Base-by-base conservation (phyloP, 2,797 vertebrate genomes). In the Sternarchorhynchus goeldii region DNA sequence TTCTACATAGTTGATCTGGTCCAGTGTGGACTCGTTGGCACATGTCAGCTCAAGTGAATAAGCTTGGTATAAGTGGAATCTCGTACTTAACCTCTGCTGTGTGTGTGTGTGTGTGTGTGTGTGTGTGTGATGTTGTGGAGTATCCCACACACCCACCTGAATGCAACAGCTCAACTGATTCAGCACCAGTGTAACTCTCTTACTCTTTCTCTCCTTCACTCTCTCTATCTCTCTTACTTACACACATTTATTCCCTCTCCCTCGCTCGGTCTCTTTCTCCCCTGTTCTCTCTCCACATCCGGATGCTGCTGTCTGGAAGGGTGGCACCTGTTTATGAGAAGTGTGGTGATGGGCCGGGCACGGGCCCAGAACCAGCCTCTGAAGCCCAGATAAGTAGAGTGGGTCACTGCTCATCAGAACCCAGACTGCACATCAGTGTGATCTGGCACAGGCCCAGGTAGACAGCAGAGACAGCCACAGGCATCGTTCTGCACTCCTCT, bases 341-440 rank as follows among this genome's bases (percentile, higher is more conserved):
- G 60, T 32, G 25, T n/a, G 39, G 39, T 14, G 21, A 64, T 21
- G 32, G 73, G 72, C 73, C 25, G 57, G 65, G 81, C 81, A 55
- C 25, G 56, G 77, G 78, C 78, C 81, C 78, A 29, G 83, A 83
- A 88, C 83, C 84, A 84, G 84, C 81, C 85, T 85, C 81, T 81
- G 82, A 85, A 80, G 67, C 79, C 31, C 73, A 36, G 80, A 80
- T 79, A 85, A 87, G 86, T 85, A 80, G 75, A 83, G 76, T 60
- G 80, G 87, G 87, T 88, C 88, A 86, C 20, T 74, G 73, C 82
- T 68, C 73, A 80, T 82, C 79, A 79, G 75, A 73, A 32, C 76
- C 68, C 63, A 39, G 76, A 64, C 69, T 41, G 73, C 81, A 84
- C 84, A 79, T 82, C 80, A 81, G 77, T 63, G 74, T 81, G 76